A percentile compares a stretch with the other conserved stretches of the same genome.
These are phyloP conservation scores for Peribatodes rhomboidaria DNA, from an alignment of 2,888 invertebrate genomes.

Conservation along the genomic window DNA sequence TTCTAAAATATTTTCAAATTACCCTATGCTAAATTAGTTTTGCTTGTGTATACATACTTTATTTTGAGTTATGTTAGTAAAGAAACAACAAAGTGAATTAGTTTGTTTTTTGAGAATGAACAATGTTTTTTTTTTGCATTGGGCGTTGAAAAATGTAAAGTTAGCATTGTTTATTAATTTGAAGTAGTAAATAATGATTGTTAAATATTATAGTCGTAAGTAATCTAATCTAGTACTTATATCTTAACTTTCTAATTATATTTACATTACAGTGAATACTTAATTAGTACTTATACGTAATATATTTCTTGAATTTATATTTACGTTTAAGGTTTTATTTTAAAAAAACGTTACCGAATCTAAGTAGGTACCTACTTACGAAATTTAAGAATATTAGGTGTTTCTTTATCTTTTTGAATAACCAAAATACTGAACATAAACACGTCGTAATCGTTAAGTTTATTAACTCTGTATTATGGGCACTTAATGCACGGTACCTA, in stretches of 20 bases:
- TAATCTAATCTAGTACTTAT: too few species aligned
- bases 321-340: too few species aligned
- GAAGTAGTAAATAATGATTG: too few species aligned
- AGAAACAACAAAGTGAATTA: too few species aligned
- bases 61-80: too few species aligned
- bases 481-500: conserved; percentile 37
- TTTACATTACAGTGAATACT: not conserved
- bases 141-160: too few species aligned
- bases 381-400: not conserved
- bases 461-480: conserved; percentile 54
- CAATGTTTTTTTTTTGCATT: not conserved
- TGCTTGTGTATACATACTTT: too few species aligned
- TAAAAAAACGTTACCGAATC: conserved; percentile 9
- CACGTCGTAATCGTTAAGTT: conserved; percentile 69
- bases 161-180: not conserved
- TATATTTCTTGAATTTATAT: conserved; percentile 38
- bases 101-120: not conserved
- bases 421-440: conserved; percentile 56
- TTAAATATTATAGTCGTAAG: too few species aligned
- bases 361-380: too few species aligned
- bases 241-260: not conserved
- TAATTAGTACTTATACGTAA: too few species aligned
- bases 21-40: too few species aligned
- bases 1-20: too few species aligned
- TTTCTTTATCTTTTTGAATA: conserved; percentile 48